Conservation (phyloP, 2,113 vertebrate genomes). For the Neodon shergylaensis region DNA sequence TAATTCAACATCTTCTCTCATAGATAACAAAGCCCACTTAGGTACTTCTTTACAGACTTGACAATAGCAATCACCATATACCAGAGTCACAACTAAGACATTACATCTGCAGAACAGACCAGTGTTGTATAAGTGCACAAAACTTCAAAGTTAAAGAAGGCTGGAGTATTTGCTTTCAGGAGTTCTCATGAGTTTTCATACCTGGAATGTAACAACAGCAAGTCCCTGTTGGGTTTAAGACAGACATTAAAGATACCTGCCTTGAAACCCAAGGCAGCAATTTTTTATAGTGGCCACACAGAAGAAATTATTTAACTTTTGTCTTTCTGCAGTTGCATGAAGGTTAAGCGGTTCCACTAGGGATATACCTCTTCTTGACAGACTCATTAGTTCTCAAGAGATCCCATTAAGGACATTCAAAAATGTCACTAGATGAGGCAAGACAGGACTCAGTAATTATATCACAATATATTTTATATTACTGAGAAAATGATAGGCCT, state of each 20-base stretch:
- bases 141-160: neutral
- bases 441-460: neutral
- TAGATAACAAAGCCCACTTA: neutral
- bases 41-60: neutral
- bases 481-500: neutral
- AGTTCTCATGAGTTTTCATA: neutral
- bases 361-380: neutral
- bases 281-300: neutral
- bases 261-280: neutral
- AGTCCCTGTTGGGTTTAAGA: neutral
- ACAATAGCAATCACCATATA: neutral
- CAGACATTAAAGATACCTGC: neutral
- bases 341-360: neutral
- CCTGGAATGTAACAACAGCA: neutral
- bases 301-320: neutral
- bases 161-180: neutral
- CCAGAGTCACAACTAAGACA: neutral
- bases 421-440: neutral
- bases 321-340: neutral
- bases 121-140: neutral
- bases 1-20: neutral
- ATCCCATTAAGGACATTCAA: slow-evolving; percentile 30
- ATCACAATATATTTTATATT: neutral
- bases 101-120: neutral
- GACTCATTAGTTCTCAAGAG: slow-evolving; percentile 48